Percentiles rank a stretch among this genome's conserved stretches.
phyloP scores from a whole-genome alignment of 1,140 invertebrate species.

The Chironomus tepperi region DNA sequence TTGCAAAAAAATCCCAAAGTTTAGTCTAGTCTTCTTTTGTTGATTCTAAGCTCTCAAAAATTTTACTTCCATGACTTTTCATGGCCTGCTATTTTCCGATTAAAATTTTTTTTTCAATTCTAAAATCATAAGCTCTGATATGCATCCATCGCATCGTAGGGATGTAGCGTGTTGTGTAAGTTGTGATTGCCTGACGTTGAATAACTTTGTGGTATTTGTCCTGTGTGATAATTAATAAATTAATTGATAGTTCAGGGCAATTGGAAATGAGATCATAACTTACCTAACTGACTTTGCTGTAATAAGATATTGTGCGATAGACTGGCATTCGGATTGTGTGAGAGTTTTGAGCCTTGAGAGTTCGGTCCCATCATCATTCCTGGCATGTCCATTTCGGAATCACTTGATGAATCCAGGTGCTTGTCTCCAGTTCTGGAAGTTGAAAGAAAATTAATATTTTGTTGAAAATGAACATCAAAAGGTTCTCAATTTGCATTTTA shows the following conservation, averaged over 20 bases:
- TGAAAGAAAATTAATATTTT: background rate
- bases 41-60: too few species aligned
- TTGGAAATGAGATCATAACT: background rate
- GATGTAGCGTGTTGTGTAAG: background rate
- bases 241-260: background rate
- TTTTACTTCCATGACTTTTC: too few species aligned
- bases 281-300: constrained; percentile 4
- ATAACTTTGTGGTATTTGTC: background rate
- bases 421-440: background rate
- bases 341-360: background rate
- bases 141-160: background rate
- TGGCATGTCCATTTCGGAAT: background rate
- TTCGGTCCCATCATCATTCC: background rate
- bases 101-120: background rate
- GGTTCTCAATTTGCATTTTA: background rate
- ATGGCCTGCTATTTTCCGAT: too few species aligned
- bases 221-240: background rate
- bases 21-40: too few species aligned
- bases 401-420: constrained; percentile 4
- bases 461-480: background rate
- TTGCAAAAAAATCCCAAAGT: too few species aligned
- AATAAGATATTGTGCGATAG: background rate
- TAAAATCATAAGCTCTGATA: constrained; percentile 16
- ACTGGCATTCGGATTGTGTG: background rate
- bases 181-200: background rate